Base-by-base conservation (phyloP, 2,113 vertebrate species). In the Pluvianellus socialis region DNA sequence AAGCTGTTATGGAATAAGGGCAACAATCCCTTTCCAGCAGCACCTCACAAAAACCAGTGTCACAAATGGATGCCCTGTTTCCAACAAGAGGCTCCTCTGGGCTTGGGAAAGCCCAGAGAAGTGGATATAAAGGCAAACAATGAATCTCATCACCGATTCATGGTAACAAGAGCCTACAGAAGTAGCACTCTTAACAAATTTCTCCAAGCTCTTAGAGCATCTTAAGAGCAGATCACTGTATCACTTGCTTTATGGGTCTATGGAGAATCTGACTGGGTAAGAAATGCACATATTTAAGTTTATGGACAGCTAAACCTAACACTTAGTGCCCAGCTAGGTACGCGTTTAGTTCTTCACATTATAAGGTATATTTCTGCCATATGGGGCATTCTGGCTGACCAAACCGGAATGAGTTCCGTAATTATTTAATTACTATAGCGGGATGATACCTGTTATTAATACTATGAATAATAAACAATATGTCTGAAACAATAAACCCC, bases 271-370 rank as follows among this genome's bases (percentile, higher is more conserved):
- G 2, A n/a, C 74, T 63, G 93, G 70, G 74, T 75, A 97, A 95
- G 91, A 96, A 90, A 95, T 90, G 85, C 90, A 95, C 81, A 82
- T 86, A 90, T 91, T 96, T 95, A 91, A 82, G 85, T 95, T 95
- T 92, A 91, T 88, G 91, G 91, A 76, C 84, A 91, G 67, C 5
- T 90, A 82, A 95, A 91, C 35, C 67, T 75, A 73, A 53, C 10
- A 12, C 30, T 95, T 67, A 84, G 74, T 55, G 59, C 50, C 77
- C 12, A 23, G 38, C 19, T 79, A 61, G 7, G 24, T 11, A 61
- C 21, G 5, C 12, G 47, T 45, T 45, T n/a, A 65, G 40, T 33
- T 81, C 45, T 63, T 44, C 8, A 5, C 56, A 32, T 58, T 44
- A 42, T 35, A 30, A 90, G 58, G n/a, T 70, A 2, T 35, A 68